These are phyloP conservation scores for Prionailurus viverrinus DNA, from an alignment of 2,113 vertebrate species.

Conservation along the genomic window DNA sequence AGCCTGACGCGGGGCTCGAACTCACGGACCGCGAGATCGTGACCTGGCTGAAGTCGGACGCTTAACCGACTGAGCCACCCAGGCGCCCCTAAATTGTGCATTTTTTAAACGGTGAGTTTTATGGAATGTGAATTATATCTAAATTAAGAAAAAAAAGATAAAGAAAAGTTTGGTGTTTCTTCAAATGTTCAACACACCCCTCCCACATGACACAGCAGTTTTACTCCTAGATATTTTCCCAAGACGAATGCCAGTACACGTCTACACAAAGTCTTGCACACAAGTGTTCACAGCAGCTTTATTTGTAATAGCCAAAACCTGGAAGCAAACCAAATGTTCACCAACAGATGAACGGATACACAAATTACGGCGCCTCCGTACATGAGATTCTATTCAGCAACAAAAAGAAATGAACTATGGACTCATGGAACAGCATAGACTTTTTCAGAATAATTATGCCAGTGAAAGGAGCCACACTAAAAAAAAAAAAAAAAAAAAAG, in stretches of 20 bases:
- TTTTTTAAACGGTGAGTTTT: background rate
- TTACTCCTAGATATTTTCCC: background rate
- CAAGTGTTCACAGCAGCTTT: background rate
- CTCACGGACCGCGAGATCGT: no score
- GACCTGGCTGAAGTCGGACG: no score
- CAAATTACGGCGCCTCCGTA: background rate
- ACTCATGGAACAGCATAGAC: background rate
- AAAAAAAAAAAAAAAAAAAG: background rate
- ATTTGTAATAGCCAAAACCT: background rate
- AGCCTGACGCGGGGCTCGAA: no score
- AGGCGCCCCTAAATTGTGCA: background rate
- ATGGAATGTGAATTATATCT: background rate
- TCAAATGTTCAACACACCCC: background rate
- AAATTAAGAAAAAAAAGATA: background rate
- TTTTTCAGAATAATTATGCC: background rate
- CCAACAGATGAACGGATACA: background rate
- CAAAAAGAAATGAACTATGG: background rate
- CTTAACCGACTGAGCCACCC: no score
- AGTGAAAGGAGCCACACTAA: background rate
- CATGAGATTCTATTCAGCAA: background rate
- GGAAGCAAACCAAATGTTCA: background rate
- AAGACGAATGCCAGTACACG: background rate
- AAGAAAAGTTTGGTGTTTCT: background rate
- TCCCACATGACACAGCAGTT: background rate
- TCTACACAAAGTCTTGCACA: background rate